Evolutionary conservation across 2,797 vertebrate species (phyloP).

Genomic region (Lates japonicus): DNA sequence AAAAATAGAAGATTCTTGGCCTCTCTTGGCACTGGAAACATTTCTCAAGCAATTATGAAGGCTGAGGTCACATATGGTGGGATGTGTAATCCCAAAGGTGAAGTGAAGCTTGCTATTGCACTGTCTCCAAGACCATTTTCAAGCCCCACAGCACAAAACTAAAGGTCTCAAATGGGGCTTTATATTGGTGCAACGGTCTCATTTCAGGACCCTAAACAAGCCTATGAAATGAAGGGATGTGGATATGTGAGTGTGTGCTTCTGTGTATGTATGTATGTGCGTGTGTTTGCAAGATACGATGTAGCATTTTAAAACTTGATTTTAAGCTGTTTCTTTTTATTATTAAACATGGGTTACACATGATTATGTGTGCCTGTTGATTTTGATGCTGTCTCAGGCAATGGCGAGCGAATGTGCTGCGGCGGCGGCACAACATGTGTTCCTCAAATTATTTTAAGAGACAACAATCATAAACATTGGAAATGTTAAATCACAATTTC

Average conservation of each 20-base stretch:
- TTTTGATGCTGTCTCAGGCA: constrained; percentile 72
- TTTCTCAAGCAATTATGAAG: constrained; percentile 36
- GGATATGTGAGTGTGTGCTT: constrained; percentile 50
- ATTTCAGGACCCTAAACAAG: constrained; percentile 76
- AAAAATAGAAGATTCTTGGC: constrained; percentile 31
- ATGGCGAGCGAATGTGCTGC: constrained; percentile 56
- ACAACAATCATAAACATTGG: constrained; percentile 68
- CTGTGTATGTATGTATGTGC: constrained; percentile 27
- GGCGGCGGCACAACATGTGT: constrained; percentile 35
- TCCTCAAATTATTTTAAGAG: constrained; percentile 53
- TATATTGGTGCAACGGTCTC: constrained; percentile 69
- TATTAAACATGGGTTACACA: constrained; percentile 34
- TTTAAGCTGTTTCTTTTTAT: constrained; percentile 60
- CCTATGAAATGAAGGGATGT: constrained; percentile 48
- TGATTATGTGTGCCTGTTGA: constrained; percentile 29
- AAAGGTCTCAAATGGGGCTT: constrained; percentile 50
- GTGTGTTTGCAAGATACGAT: constrained; percentile 61
- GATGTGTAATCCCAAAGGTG: constrained; percentile 46
- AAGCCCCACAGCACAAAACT: constrained; percentile 67
- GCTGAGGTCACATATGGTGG: constrained; percentile 41
- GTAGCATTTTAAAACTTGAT: constrained; percentile 80
- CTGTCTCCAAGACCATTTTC: constrained; percentile 73
- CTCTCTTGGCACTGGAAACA: constrained; percentile 43
- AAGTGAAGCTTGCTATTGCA: constrained; percentile 67
- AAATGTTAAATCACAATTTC: constrained; percentile 67